Base-by-base conservation (phyloP, 2,888 invertebrate genomes). In the Clepsis dumicolana region DNA sequence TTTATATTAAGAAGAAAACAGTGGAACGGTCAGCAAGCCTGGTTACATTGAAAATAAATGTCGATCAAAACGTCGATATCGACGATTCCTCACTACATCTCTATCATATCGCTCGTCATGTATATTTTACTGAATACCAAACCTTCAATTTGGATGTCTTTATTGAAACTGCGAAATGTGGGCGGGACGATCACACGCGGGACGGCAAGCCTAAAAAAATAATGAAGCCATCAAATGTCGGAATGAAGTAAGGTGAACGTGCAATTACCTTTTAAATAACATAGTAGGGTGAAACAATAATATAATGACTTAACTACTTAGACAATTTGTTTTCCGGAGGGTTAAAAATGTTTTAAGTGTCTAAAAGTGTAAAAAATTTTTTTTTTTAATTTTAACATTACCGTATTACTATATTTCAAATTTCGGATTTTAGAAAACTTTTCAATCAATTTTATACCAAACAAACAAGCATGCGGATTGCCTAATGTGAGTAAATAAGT, bases 91-190 rank as follows among this genome's bases (percentile, higher is more conserved):
- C 10, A 27, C 16, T 25, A 62, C 83, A 73, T 63, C 82, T 78
- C 83, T 83, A 80, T 60, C n/a, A 16, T 69, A 73, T 54, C 65
- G 69, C 56, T 44, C 57, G 68, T 53, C 29, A 66, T 71, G 72
- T 76, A 73, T 72, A 59, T 74, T 78, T 81, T 80, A 80, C 78
- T 74, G 63, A 72, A 72, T 74, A 71, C 69, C 64, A 78, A 87
- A 81, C 89, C 84, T 67, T 64, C 79, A 89, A 88, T 90, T 90
- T 87, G 73, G 73, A 88, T 80, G 88, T 89, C 88, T 86, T 78
- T 86, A 83, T 88, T 88, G 84, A 75, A 80, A 71, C 80, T 78
- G 86, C 72, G 78, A 88, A 87, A 83, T 80, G 85, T 76, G 81
- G 90, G 90, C 83, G 91, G 79, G 71, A 50, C 77, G 70, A 74